Base-by-base conservation (phyloP, 1,140 invertebrate genomes). In the Saxidomus purpurata region DNA sequence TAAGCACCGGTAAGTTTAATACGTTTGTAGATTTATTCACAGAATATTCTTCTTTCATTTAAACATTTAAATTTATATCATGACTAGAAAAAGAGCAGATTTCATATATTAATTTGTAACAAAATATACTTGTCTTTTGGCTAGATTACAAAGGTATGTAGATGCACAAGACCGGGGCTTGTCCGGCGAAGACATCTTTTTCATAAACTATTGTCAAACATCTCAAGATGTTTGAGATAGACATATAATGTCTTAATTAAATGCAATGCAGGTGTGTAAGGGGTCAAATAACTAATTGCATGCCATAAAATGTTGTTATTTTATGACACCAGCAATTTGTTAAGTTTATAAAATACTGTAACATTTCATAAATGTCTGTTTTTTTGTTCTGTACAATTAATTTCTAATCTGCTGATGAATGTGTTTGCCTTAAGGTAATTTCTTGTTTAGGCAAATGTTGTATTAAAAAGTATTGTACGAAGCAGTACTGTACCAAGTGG, bases 281-380 rank as follows among this genome's bases (percentile, higher is more conserved):
- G 47, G 82, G 82, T 85, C 82, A 85, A 52, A 74, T 85, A 74
- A 85, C 67, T 71, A 71, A 85, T 74, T 74, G 67, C 82, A 36
- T 74, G 82, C 82, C 82, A 71, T 74, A 61, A 85, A 85, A 85
- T 74, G 82, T 71, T 85, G 82, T 85, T 85, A 71, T 85, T 85
- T 71, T 52, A 69, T 85, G 82, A 85, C 82, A 74, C 63, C 9
- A 47, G 47, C 36, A 47, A 85, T 85, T 85, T 71, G 63, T 85
- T 74, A 85, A 71, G 43, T 49, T 85, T 85, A 85, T 85, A 71
- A 85, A 85, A 71, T 61, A 85, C 34, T 74, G 67, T 85, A 59
- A 38, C 63, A 74, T 74, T 74, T 74, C 82, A 85, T 74, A 85
- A 85, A 85, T 49, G 82, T 85, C 63, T 47, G 19, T 6, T 52